Base-by-base conservation (phyloP, 2,113 vertebrate genomes). In the Mellivora capensis region DNA sequence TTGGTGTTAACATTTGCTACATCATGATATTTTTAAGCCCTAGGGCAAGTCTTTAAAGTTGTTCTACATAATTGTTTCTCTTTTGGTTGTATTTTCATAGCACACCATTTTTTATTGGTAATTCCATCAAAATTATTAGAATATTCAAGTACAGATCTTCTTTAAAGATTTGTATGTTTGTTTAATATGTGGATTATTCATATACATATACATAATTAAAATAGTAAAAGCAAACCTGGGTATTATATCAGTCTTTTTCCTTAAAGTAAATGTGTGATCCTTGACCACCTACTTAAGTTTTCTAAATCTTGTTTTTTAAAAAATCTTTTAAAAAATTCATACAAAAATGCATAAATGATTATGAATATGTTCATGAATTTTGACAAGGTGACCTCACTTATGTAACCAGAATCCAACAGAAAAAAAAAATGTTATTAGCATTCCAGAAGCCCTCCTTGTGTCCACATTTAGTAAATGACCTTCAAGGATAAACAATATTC, bases 21-120 rank as follows among this genome's bases (percentile, higher is more conserved):
- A 47, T 82, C 42, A 79, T 31, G 27, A 18, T 89, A 87, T 61
- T 95, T 97, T 96, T 95, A 54, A 67, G 67, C 93, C 18, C 11
- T 8, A 42, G 17, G 69, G 39, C 18, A 90, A 80, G 0, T 39
- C 44, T 90, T 87, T 89, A 61, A 81, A 64, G 6, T 5, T 90
- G 8, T 10, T 59, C 6, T 64, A 39, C 42, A 0, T 71, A 85
- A 57, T 76, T 71, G 37, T 91, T 87, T 82, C 1, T 7, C 13
- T 89, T 82, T 42, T 87, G 59, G 6, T 23, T 25, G 20, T 71
- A 29, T 91, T 85, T 93, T 89, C 23, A 79, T 23, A 81, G 7
- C 14, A 71, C 0, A 71, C 11, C 3, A 14, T 81, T 62, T 83
- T 39, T 92, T 69, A 6, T 84, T 90, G 52, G 27, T 0, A 87